Evolutionary conservation across 2,888 invertebrate species (phyloP).

Genomic region (Stenoptilia bipunctidactyla): DNA sequence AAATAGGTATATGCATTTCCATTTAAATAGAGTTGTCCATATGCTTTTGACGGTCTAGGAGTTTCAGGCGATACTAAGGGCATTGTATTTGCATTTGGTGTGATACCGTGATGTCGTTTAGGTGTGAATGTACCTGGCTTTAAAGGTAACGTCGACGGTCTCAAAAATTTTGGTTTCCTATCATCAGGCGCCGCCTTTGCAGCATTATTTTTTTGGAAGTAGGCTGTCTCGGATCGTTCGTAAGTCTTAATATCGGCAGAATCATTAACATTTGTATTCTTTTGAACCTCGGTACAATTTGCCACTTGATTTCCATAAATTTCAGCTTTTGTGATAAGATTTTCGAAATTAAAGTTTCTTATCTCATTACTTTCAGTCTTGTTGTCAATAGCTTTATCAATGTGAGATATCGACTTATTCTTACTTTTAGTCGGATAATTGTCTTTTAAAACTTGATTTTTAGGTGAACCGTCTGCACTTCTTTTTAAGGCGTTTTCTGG

Average conservation of each 20-base stretch:
- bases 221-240: constrained; percentile 61
- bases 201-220: constrained; percentile 54
- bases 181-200: constrained; percentile 40
- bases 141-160: constrained; percentile 85
- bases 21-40: constrained; percentile 89
- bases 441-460: constrained; percentile 42
- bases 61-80: constrained; percentile 92
- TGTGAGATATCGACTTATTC: background rate
- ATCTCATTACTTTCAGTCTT: constrained; percentile 41
- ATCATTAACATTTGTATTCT: constrained; percentile 30
- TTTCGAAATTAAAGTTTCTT: constrained; percentile 62
- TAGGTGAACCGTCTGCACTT: constrained; percentile 40
- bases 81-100: constrained; percentile 85
- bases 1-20: constrained; percentile 94
- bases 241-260: constrained; percentile 25
- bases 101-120: constrained; percentile 85
- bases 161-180: constrained; percentile 76
- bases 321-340: constrained; percentile 63
- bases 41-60: constrained; percentile 89
- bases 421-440: constrained; percentile 37
- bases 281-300: constrained; percentile 52
- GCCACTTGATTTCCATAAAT: constrained; percentile 58
- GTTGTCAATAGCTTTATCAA: constrained; percentile 12
- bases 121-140: constrained; percentile 88
- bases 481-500: constrained; percentile 39